Percentiles rank a stretch among this genome's conserved stretches.
phyloP scores from a whole-genome alignment of 2,797 vertebrate genomes.

The Pseudomugil gertrudae region DNA sequence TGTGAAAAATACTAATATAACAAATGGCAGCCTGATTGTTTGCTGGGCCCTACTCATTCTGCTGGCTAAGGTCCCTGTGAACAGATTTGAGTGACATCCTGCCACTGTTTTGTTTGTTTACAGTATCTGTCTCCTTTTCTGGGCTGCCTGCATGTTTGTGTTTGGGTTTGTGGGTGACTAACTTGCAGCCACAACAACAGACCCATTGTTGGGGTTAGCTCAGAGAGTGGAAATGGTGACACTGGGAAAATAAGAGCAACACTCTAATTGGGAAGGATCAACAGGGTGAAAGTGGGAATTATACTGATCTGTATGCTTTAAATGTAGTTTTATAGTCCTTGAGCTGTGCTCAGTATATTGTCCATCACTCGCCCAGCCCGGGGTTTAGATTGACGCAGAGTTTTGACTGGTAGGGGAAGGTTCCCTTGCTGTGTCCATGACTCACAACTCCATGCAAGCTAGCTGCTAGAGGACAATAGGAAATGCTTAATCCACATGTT shows the following conservation, averaged over 20 bases:
- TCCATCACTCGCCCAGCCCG: slow-evolving; percentile 26
- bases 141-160: slow-evolving; percentile 68
- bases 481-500: slow-evolving; percentile 79
- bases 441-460: slow-evolving; percentile 40
- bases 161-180: slow-evolving; percentile 68
- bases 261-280: slow-evolving; percentile 37
- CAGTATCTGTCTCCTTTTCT: slow-evolving; percentile 56
- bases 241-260: slow-evolving; percentile 52
- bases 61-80: slow-evolving; percentile 40
- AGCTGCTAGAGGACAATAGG: slow-evolving; percentile 61
- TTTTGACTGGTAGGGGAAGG: slow-evolving; percentile 38
- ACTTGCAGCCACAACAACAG: slow-evolving; percentile 61
- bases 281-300: slow-evolving; percentile 42
- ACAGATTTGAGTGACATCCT: slow-evolving; percentile 71
- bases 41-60: slow-evolving; percentile 39
- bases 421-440: slow-evolving; percentile 51
- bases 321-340: slow-evolving; percentile 13
- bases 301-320: slow-evolving; percentile 8
- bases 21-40: slow-evolving; percentile 44
- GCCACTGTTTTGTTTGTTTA: slow-evolving; percentile 77
- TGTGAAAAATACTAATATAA: slow-evolving; percentile 12
- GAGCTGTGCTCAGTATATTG: slow-evolving; percentile 2
- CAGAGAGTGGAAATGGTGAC: slow-evolving; percentile 70
- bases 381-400: slow-evolving; percentile 56
- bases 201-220: slow-evolving; percentile 68